Conservation (phyloP, 2,113 vertebrate species). For the Hystrix brachyura region DNA sequence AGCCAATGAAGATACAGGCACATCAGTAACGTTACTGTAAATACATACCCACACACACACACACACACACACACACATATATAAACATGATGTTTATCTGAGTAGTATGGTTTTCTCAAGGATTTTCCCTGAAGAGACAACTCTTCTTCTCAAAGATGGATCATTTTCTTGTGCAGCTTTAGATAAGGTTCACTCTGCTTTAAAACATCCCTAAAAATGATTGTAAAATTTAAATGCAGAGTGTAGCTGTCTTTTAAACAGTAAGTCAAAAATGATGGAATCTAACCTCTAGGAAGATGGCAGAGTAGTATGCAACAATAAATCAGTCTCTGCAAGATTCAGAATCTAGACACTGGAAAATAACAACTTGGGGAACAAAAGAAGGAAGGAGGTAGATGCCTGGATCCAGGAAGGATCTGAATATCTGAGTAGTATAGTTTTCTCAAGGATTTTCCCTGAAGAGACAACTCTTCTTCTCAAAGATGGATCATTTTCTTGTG, state of each 20-base stretch:
- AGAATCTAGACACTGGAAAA: no score
- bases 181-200: background rate
- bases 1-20: background rate
- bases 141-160: constrained; percentile 57
- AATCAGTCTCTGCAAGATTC: no score
- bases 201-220: constrained; percentile 4
- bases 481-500: constrained; percentile 47
- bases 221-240: constrained; percentile 28
- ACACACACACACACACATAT: no score
- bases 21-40: background rate
- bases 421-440: background rate
- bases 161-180: constrained; percentile 33
- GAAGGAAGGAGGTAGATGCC: no score
- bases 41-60: no score
- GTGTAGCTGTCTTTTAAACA: background rate
- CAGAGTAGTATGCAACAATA: background rate
- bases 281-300: background rate
- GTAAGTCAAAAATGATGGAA: constrained; percentile 21
- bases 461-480: constrained; percentile 37
- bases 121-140: background rate
- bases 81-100: background rate
- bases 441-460: background rate
- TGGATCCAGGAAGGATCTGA: no score
- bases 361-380: no score
- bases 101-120: background rate